A percentile compares a stretch with the other conserved stretches of the same genome.
These are phyloP conservation scores for Sycobia sp. DNA, from an alignment of 1,140 invertebrate genomes.

Conservation along the genomic window DNA sequence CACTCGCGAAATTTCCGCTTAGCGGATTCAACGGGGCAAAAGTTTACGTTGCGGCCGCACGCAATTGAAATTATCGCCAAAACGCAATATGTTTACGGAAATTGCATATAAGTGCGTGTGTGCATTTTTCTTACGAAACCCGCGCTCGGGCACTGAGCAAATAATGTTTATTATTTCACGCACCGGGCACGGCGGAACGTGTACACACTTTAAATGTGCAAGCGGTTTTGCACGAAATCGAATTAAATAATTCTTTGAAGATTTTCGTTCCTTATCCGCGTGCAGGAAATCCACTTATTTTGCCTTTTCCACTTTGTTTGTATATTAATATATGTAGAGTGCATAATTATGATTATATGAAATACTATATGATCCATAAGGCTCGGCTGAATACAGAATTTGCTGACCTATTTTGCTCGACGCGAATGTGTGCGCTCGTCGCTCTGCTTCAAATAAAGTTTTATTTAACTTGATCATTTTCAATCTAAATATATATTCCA, in stretches of 20 bases:
- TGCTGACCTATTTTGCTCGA: no score
- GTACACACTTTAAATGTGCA: neutral
- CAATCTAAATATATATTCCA: no score
- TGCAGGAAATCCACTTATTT: no score
- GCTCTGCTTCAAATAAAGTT: no score
- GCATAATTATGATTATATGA: no score
- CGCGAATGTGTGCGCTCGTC: no score
- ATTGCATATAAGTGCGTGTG: conserved; percentile 13
- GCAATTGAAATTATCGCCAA: conserved; percentile 26
- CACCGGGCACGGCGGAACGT: neutral
- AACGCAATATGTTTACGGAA: conserved; percentile 33
- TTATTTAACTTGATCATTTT: no score
- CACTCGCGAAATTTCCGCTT: conserved; percentile 19
- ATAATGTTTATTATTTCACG: conserved; percentile 22
- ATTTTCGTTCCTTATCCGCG: no score
- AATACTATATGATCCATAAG: no score
- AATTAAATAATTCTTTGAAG: conserved; percentile 17
- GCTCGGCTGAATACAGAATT: no score
- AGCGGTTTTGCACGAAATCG: neutral
- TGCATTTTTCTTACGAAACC: conserved; percentile 32
- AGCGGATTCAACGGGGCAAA: neutral
- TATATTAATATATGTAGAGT: no score
- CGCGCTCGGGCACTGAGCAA: neutral
- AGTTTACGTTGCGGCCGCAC: conserved; percentile 22
- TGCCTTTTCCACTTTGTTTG: no score